Evolutionary conservation across 2,113 vertebrate species (phyloP), one percentile per base, ranked within the genome.

Genomic region (Cebidichthys violaceus): DNA sequence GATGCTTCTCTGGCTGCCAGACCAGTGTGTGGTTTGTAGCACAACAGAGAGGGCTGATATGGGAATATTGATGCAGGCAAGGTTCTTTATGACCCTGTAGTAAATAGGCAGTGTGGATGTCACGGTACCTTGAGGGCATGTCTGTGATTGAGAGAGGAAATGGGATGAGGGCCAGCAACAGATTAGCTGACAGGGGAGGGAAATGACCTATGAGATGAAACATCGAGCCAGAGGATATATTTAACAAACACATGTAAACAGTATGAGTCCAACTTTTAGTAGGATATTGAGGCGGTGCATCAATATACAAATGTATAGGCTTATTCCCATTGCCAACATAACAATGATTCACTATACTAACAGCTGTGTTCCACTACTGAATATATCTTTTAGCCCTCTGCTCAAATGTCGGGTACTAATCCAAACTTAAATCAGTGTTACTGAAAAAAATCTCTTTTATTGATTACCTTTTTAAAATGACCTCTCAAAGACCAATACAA

Each of bases 61-160:
- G 83, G 84, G 90, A 87, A 91, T 93, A 92, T 93, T 90, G 91
- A 92, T 88, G 90, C 82, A 82, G 77, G 50, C 79, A 14, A 76
- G 84, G 86, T 89, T 90, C 84, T 90, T 92, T 90, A 91, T 92
- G 89, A 79, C 59, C 79, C 75, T 33, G 82, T 83, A 88, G 88
- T 90, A 92, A 87, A 93, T 78, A 84, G 83, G 77, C 75, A 76
- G 87, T n/a, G 71, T 81, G 82, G 84, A 88, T 92, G 82, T 89
- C 83, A 83, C 22, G 10, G 64, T 78, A 77, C 83, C 93, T 90
- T 59, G 59, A 88, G 89, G 90, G 85, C 76, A 90, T 54, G 81
- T 77, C 84, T 84, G 74, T 86, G 92, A 93, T 89, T 84, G 89
- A 90, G 86, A 91, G 90, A 64, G 66, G 86, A 90, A 89, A 89